These are phyloP conservation scores for Sterna hirundo DNA, from an alignment of 2,113 vertebrate genomes.

Conservation along the genomic window DNA sequence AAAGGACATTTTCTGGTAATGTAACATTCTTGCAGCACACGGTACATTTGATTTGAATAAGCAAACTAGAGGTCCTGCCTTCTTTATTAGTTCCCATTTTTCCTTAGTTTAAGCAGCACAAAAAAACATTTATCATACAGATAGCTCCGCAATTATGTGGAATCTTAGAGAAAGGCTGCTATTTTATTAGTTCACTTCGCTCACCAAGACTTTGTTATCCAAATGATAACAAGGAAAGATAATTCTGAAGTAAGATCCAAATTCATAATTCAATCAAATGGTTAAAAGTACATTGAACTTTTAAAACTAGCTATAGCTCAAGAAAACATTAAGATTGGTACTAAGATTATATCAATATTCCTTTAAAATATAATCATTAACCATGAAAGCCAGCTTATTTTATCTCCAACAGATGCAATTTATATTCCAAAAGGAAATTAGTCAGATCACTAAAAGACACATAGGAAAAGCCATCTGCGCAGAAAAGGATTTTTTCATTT, in stretches of 20 bases:
- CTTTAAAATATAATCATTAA: not conserved
- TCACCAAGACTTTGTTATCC: not conserved
- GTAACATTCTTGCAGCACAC: not conserved
- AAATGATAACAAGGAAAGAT: not conserved
- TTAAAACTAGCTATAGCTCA: not conserved
- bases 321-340: not conserved
- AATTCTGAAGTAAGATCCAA: not conserved
- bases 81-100: not conserved
- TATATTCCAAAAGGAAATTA: slow-evolving; percentile 51
- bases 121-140: not conserved
- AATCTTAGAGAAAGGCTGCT: not conserved
- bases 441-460: slow-evolving; percentile 51
- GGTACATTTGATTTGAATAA: not conserved
- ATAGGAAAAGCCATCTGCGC: slow-evolving; percentile 40
- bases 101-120: not conserved
- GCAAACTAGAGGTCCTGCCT: not conserved
- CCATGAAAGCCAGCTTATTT: slow-evolving; percentile 18
- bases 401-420: slow-evolving; percentile 51
- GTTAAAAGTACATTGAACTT: not conserved
- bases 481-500: slow-evolving; percentile 50
- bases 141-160: not conserved
- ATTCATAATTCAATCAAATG: not conserved
- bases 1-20: not conserved
- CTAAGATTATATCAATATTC: not conserved
- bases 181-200: not conserved